A percentile compares a stretch with the other conserved stretches of the same genome.
Conservation (phyloP, 1,140 invertebrate genomes). For the Nebria ingens region DNA sequence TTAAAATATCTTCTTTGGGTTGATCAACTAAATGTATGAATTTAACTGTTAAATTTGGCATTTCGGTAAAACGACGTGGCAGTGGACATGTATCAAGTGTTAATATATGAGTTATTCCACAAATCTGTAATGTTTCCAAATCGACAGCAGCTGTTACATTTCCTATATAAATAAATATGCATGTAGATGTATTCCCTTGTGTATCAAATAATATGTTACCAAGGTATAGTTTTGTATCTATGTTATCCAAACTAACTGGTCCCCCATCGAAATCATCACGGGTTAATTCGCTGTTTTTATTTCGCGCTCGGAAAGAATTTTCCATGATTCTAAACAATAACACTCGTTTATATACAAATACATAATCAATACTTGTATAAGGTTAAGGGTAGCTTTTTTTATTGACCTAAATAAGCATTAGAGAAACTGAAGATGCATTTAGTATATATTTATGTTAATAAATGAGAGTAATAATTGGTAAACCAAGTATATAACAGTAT, state of each 20-base stretch:
- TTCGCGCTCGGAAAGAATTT: not conserved
- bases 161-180: slow-evolving; percentile 36
- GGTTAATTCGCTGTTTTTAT: not conserved
- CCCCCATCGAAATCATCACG: slow-evolving; percentile 44
- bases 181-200: slow-evolving; percentile 6
- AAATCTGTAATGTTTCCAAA: slow-evolving; percentile 49
- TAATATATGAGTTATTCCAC: slow-evolving; percentile 62
- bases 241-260: slow-evolving; percentile 52
- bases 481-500: too few relatives aligned
- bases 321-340: too few relatives aligned
- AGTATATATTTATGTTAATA: too few relatives aligned
- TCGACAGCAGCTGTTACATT: slow-evolving; percentile 70
- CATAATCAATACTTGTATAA: too few relatives aligned
- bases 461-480: too few relatives aligned
- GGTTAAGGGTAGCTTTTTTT: too few relatives aligned
- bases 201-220: slow-evolving; percentile 39
- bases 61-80: slow-evolving; percentile 55
- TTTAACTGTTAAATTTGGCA: slow-evolving; percentile 55
- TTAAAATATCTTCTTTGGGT: slow-evolving; percentile 71
- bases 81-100: slow-evolving; percentile 74
- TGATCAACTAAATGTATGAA: slow-evolving; percentile 74
- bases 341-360: too few relatives aligned
- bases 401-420: too few relatives aligned
- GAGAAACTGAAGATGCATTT: too few relatives aligned
- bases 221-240: slow-evolving; percentile 60